phyloP scores from a whole-genome alignment of 2,888 invertebrate species.

The Perithous albicinctus region DNA sequence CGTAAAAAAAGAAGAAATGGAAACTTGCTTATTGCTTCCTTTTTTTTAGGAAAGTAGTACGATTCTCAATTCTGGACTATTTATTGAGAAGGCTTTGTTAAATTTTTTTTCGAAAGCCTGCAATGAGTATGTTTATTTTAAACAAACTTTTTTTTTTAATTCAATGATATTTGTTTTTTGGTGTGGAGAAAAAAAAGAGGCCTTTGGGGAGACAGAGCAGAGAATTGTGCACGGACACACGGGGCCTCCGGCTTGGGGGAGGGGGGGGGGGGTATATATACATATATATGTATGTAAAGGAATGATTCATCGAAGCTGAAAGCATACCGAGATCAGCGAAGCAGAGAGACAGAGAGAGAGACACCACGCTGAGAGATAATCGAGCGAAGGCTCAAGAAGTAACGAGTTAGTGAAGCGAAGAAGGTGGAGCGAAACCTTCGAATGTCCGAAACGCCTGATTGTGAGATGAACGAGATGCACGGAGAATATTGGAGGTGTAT shows the following conservation, averaged over 20 bases:
- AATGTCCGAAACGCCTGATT: background rate
- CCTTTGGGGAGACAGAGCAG: conserved; percentile 17
- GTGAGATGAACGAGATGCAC: conserved; percentile 1
- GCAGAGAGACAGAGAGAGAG: background rate
- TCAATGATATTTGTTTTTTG: too few species aligned
- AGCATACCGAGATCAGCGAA: conserved; percentile 3
- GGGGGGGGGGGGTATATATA: background rate
- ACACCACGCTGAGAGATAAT: background rate
- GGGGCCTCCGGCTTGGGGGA: background rate
- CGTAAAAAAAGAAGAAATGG: too few species aligned
- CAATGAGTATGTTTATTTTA: too few species aligned
- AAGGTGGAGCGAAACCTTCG: conserved; percentile 36
- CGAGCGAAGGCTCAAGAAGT: conserved; percentile 10
- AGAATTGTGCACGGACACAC: conserved; percentile 6
- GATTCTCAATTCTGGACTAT: too few species aligned
- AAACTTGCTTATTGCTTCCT: too few species aligned
- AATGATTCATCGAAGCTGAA: conserved; percentile 45
- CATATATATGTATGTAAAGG: too few species aligned
- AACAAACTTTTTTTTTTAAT: conserved; percentile 24
- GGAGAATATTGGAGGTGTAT: conserved; percentile 14
- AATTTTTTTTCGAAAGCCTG: too few species aligned
- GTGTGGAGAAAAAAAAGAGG: conserved; percentile 1
- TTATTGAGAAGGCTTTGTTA: too few species aligned
- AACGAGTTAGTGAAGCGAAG: conserved; percentile 11
- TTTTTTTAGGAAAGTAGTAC: too few species aligned